Base-by-base conservation (phyloP, 2,888 invertebrate species). In the Cantharis rustica region DNA sequence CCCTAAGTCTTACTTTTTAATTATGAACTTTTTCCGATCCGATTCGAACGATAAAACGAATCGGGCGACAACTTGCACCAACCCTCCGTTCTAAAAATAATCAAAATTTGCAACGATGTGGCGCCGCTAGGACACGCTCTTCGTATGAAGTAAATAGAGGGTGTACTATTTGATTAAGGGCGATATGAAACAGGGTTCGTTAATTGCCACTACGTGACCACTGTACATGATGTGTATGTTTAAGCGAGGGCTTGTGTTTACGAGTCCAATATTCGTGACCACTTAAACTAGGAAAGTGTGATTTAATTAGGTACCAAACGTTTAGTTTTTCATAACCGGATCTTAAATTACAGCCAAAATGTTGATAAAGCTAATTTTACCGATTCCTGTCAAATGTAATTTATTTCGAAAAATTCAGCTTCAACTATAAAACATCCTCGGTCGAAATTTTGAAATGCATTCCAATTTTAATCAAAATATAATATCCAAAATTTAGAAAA, bases 151-250 rank as follows among this genome's bases (percentile, higher is more conserved):
- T 81, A 78, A 77, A 77, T 69, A 80, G 80, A 73, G 79, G 76
- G 78, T 76, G 78, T 75, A 75, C 71, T 82, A 82, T 80, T 79
- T 83, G 83, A 82, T 83, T 83, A 84, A 84, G 82, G 82, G 83
- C 83, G 84, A 84, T 84, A 82, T 82, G 82, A 81, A 79, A 80
- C 80, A 81, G 84, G 85, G 86, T 84, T 85, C 84, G 86, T 86
- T 86, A 86, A 86, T 86, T 86, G 86, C 84, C 83, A 81, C 82
- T 81, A 83, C 77, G 77, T 77, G 77, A 77, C 77, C 77, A 75
- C 75, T 75, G 70, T 75, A 75, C 77, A 77, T 77, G 77, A 77
- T 75, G 75, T 75, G 77, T 75, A 73, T 77, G 75, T 77, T 77
- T 77, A 75, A 69, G 74, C 71, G 69, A 71, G 74, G 71, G 72